Evolutionary conservation across 2,888 invertebrate species (phyloP), one percentile per base, ranked within the genome.

Genomic region (Spatulosminthurus flaviceps): DNA sequence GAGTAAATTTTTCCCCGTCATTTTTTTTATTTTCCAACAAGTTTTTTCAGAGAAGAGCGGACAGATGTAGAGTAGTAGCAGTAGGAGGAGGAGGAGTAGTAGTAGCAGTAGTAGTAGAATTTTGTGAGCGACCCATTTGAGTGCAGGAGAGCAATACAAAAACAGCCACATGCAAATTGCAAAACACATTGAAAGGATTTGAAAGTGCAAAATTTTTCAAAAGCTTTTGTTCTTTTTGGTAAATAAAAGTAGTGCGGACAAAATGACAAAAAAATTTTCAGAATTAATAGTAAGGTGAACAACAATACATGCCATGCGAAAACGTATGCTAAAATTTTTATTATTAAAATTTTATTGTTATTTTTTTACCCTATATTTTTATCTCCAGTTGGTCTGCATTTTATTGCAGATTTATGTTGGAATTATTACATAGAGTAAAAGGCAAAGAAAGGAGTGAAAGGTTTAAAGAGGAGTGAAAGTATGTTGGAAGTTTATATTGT

Each of bases 141-240:
- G 24, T 24, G 64, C 41, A 41, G n/a, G n/a, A n/a, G 34, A 64
- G 41, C 64, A 66, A 21, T 42, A 66, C 41, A 42, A 42, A n/a
- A 76, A 76, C 76, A 76, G 42, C 42, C 26, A 77, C 77, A 77
- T 67, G 77, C 66, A 64, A 64, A 22, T 66, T 75, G 66, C 67
- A 51, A 72, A 72, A 64, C 22, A 64, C 71, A 71, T 7, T 42
- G 43, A 71, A 70, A 13, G 51, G 5, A 19, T n/a, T 51, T 51
- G n/a, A 13, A 51, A 4, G 16, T 51, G 34, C 34, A 9, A 34
- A 34, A n/a, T n/a, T n/a, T n/a, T 34, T 34, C 9, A 34, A 34
- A 34, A 34, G 34, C 9, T 34, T 34, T 34, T 34, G n/a, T n/a
- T n/a, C n/a, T n/a, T n/a, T n/a, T n/a, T n/a, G n/a, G n/a, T n/a